A percentile compares a stretch with the other conserved stretches of the same genome.
Evolutionary conservation across 2,888 invertebrate genomes (phyloP).

Genomic region (Athetis lepigone): DNA sequence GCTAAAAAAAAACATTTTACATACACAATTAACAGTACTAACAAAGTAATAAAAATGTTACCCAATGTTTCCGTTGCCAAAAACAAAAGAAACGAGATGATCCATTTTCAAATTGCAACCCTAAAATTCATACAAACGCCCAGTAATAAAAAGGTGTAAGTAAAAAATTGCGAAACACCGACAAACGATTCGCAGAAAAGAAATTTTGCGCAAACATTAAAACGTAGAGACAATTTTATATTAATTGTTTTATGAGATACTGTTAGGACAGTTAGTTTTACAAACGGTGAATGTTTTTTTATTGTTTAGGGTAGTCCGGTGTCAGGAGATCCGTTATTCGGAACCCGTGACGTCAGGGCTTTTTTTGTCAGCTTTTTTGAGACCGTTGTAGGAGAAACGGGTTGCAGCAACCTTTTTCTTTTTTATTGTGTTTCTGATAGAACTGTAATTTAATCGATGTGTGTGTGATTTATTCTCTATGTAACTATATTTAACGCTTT

Average conservation of each 20-base stretch:
- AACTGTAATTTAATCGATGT: background rate
- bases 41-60: slow-evolving; percentile 33
- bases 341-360: slow-evolving; percentile 72
- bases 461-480: slow-evolving; percentile 4
- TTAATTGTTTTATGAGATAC: slow-evolving; percentile 72
- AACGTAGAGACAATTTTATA: slow-evolving; percentile 55
- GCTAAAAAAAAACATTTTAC: slow-evolving; percentile 12
- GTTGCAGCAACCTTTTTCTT: slow-evolving; percentile 16
- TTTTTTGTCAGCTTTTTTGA: slow-evolving; percentile 62
- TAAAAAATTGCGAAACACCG: slow-evolving; percentile 46
- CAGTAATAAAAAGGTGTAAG: slow-evolving; percentile 36
- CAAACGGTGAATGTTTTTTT: slow-evolving; percentile 64
- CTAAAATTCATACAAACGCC: slow-evolving; percentile 59
- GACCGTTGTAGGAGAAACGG: slow-evolving; percentile 37
- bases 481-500: too few species aligned
- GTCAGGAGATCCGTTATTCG: slow-evolving; percentile 68
- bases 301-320: slow-evolving; percentile 63
- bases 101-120: slow-evolving; percentile 67
- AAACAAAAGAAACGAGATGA: slow-evolving; percentile 44
- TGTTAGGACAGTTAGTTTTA: slow-evolving; percentile 63
- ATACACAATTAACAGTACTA: slow-evolving; percentile 19
- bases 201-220: slow-evolving; percentile 82
- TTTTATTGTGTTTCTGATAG: background rate
- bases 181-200: slow-evolving; percentile 80
- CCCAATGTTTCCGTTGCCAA: slow-evolving; percentile 22